phyloP scores from a whole-genome alignment of 2,797 vertebrate species.

The Remorina albescens region DNA sequence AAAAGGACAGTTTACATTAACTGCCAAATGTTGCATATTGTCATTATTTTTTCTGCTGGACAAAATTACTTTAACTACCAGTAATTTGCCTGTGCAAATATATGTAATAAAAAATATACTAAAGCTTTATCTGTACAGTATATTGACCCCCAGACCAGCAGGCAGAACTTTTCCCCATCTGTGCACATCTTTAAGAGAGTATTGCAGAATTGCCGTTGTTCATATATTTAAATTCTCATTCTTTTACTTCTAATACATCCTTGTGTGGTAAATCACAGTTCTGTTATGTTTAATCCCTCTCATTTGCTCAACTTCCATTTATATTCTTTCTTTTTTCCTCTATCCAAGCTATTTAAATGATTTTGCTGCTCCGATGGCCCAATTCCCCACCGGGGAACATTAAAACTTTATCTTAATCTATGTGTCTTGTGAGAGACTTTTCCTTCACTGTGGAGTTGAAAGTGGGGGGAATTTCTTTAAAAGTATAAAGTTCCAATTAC shows the following conservation, averaged over 20 bases:
- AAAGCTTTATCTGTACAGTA: too few species aligned
- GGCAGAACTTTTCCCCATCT: not conserved
- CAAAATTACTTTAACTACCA: not conserved
- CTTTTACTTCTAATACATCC: conserved; percentile 2
- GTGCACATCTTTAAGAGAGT: conserved; percentile 4
- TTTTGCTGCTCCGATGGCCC: conserved; percentile 40
- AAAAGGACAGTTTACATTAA: not conserved
- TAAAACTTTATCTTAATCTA: conserved; percentile 51
- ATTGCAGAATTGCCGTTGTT: conserved; percentile 6
- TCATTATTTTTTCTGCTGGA: not conserved
- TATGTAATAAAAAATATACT: too few species aligned
- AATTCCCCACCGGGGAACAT: conserved; percentile 47
- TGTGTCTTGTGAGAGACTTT: conserved; percentile 15
- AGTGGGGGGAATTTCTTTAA: conserved; percentile 12
- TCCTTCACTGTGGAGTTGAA: conserved; percentile 10
- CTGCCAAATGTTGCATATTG: not conserved
- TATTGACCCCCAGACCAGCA: too few species aligned
- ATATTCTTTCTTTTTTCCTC: conserved; percentile 15
- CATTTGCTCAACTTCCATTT: conserved; percentile 39
- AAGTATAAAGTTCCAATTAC: conserved; percentile 32
- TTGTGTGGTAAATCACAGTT: conserved; percentile 10
- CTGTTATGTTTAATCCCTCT: conserved; percentile 26
- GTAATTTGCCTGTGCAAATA: not conserved
- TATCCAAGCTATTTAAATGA: conserved; percentile 21
- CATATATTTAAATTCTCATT: conserved; percentile 11